These are phyloP conservation scores for Glareola pratincola DNA, from an alignment of 2,113 vertebrate genomes.

Conservation along the genomic window DNA sequence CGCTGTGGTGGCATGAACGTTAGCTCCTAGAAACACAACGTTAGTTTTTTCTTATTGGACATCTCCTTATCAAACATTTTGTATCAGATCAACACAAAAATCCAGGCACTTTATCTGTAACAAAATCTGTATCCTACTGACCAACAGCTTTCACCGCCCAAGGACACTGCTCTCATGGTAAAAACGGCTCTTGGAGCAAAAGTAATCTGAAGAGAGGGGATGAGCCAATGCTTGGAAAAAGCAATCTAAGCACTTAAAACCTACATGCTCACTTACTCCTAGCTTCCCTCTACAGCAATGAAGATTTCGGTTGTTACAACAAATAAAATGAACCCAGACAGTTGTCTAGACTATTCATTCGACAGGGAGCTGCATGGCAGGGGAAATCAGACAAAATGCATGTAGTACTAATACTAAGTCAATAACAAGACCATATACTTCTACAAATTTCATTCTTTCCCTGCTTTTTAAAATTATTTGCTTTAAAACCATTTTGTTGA, in stretches of 20 bases:
- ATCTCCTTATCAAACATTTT: neutral
- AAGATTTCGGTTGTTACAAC: neutral
- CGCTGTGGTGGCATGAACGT: conserved; percentile 97
- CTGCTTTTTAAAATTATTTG: neutral
- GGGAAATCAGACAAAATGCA: neutral
- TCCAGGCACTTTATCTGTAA: neutral
- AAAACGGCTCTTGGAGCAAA: neutral
- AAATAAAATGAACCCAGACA: neutral
- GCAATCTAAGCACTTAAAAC: neutral
- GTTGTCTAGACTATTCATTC: neutral
- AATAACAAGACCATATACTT: neutral
- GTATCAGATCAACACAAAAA: neutral
- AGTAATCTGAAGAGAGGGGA: neutral
- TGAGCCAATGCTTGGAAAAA: neutral
- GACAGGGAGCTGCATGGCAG: neutral
- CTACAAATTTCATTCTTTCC: neutral
- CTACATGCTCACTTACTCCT: neutral
- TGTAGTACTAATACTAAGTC: neutral
- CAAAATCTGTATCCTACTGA: neutral
- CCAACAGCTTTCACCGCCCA: neutral
- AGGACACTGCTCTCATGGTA: neutral
- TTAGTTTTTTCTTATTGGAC: neutral
- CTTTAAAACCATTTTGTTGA: neutral
- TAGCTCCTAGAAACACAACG: conserved; percentile 82
- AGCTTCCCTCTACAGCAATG: neutral